Conservation (phyloP, 2,888 invertebrate species). For the Andrena hattorfiana region DNA sequence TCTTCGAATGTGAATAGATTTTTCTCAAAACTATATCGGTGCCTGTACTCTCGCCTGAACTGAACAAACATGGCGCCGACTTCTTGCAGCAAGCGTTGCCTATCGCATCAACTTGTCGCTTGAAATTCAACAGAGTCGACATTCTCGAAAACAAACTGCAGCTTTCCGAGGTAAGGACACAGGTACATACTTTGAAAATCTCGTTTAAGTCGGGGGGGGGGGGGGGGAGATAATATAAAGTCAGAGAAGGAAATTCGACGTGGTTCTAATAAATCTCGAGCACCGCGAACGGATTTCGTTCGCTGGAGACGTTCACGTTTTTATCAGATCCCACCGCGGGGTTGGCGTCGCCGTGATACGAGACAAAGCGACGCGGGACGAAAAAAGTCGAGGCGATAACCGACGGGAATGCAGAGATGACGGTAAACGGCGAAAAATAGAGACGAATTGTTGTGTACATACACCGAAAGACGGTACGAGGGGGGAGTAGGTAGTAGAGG, state of each 20-base stretch:
- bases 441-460: conserved; percentile 37
- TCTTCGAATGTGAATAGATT: background rate
- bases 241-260: background rate
- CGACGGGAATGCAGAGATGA: conserved; percentile 15
- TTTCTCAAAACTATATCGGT: background rate
- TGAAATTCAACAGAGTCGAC: background rate
- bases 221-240: too few species aligned
- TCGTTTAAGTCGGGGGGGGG: background rate
- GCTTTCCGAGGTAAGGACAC: background rate
- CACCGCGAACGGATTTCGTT: conserved; percentile 11
- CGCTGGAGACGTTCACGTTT: conserved; percentile 18
- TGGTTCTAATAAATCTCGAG: background rate
- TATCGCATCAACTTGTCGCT: conserved; percentile 22
- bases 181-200: background rate
- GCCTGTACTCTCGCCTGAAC: background rate
- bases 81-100: conserved; percentile 18
- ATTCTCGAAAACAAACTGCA: too few species aligned
- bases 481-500: background rate
- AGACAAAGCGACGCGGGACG: conserved; percentile 18
- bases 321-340: conserved; percentile 5
- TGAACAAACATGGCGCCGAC: background rate
- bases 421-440: conserved; percentile 19
- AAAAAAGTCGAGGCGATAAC: conserved; percentile 8
- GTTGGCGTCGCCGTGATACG: background rate
- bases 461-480: conserved; percentile 10